Percentiles rank a stretch among this genome's conserved stretches.
Conservation (phyloP, 2,113 vertebrate genomes). For the Salvelinus sp. region DNA sequence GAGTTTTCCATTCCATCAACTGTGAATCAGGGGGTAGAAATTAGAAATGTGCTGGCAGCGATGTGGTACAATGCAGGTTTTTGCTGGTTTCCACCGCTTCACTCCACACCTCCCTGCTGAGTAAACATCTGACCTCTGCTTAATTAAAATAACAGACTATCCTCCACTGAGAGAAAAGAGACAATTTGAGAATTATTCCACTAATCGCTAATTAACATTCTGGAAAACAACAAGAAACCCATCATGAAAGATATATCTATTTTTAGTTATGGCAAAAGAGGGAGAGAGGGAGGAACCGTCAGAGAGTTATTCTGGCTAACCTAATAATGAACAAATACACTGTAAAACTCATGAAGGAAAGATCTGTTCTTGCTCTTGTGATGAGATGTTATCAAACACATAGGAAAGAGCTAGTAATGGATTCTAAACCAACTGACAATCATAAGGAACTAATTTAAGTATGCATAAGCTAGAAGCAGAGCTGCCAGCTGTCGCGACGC, state of each 20-base stretch:
- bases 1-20: constrained; percentile 6
- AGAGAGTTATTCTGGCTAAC: constrained; percentile 27
- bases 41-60: constrained; percentile 33
- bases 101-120: constrained; percentile 67
- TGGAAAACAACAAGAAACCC: constrained; percentile 64
- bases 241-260: constrained; percentile 57
- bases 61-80: constrained; percentile 45
- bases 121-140: constrained; percentile 78
- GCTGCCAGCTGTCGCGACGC: accelerated
- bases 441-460: not conserved
- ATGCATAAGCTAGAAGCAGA: too few relatives aligned
- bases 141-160: constrained; percentile 79
- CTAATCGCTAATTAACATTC: constrained; percentile 76
- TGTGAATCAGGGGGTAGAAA: constrained; percentile 2
- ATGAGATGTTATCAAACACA: not conserved
- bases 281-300: constrained; percentile 18
- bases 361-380: not conserved
- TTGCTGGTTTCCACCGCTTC: constrained; percentile 63
- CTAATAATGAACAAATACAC: constrained; percentile 22
- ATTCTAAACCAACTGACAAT: not conserved
- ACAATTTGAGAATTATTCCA: constrained; percentile 71
- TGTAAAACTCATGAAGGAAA: constrained; percentile 22
- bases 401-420: not conserved
- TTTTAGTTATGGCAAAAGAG: constrained; percentile 48
- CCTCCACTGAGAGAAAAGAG: constrained; percentile 61